Percentiles rank a stretch among this genome's conserved stretches.
phyloP scores from a whole-genome alignment of 2,888 invertebrate genomes.

The Cordilura impudica region DNA sequence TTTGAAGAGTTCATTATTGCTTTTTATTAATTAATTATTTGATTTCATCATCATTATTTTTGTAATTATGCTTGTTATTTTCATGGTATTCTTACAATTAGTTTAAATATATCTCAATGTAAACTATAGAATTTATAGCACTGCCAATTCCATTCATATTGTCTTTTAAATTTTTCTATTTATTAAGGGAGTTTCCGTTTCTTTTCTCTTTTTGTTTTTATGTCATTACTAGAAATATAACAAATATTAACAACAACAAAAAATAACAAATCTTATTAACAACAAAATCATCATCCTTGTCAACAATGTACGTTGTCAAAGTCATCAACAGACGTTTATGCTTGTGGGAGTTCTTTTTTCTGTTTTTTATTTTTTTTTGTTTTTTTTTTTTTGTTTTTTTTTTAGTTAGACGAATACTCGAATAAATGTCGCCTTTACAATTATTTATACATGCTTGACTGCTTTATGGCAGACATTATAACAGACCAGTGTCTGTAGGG shows the following conservation, averaged over 20 bases:
- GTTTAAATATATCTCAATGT: conserved; percentile 50
- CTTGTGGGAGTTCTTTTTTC: conserved; percentile 9
- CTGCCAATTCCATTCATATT: conserved; percentile 67
- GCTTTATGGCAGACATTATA: conserved; percentile 43
- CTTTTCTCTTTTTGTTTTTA: background rate
- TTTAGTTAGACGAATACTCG: conserved; percentile 23
- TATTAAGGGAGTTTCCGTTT: conserved; percentile 18
- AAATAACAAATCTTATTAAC: background rate
- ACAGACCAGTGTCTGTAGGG: conserved; percentile 28
- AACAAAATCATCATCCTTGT: conserved; percentile 16
- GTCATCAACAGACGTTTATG: conserved; percentile 7
- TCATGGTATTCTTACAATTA: conserved; percentile 71
- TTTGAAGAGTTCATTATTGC: background rate
- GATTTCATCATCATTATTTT: background rate
- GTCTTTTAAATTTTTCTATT: conserved; percentile 10
- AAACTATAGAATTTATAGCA: conserved; percentile 68
- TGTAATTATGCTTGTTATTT: conserved; percentile 2
- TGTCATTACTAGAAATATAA: background rate
- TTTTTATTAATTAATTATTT: background rate
- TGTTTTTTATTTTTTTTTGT: background rate
- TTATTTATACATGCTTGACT: conserved; percentile 64
- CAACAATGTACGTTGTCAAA: conserved; percentile 35
- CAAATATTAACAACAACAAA: background rate
- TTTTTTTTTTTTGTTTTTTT: conserved; percentile 2
- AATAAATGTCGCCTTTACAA: conserved; percentile 58